Percentiles rank a stretch among this genome's conserved stretches.
phyloP scores from a whole-genome alignment of 2,888 invertebrate species.

The Schizaphis graminum region DNA sequence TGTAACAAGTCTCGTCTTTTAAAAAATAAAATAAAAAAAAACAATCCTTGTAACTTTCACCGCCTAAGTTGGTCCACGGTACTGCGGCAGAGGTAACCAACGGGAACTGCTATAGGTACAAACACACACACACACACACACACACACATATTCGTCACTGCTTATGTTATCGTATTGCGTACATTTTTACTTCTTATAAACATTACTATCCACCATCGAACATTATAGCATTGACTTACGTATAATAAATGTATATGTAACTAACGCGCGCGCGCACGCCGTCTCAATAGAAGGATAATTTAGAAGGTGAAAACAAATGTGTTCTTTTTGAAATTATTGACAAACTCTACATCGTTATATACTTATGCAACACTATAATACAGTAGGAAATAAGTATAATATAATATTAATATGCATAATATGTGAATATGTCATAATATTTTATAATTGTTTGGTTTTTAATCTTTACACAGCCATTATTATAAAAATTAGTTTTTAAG shows the following conservation, averaged over 20 bases:
- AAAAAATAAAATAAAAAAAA: slow-evolving; percentile 51
- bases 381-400: neutral
- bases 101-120: slow-evolving; percentile 47
- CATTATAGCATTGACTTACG: neutral
- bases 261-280: neutral
- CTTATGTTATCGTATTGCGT: slow-evolving; percentile 17
- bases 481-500: neutral
- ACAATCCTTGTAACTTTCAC: slow-evolving; percentile 56
- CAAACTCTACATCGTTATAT: neutral
- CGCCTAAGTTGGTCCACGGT: slow-evolving; percentile 42
- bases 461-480: neutral
- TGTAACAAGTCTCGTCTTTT: slow-evolving; percentile 47
- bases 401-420: neutral
- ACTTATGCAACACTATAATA: neutral
- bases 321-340: neutral
- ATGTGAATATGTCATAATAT: neutral
- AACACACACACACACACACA: too few species aligned
- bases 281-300: neutral
- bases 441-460: neutral
- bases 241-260: neutral
- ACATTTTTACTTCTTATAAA: neutral
- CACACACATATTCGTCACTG: neutral
- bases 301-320: neutral
- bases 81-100: slow-evolving; percentile 45
- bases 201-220: neutral